Evolutionary conservation across 2,113 vertebrate genomes (phyloP), one percentile per base, ranked within the genome.

Genomic region (Microcebus jonahi): DNA sequence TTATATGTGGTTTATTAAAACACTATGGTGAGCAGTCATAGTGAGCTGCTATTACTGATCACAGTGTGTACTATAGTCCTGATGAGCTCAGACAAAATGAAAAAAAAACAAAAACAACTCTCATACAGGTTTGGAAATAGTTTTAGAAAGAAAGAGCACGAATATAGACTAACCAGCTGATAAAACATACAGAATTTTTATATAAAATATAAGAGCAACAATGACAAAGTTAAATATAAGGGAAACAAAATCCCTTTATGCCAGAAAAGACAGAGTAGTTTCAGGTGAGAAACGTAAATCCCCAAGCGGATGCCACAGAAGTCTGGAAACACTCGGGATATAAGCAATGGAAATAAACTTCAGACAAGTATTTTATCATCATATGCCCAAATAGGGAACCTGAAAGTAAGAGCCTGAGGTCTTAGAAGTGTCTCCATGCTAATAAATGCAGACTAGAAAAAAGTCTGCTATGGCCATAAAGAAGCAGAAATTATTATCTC

Each of bases 161-260:
- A 57, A 77, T 65, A 13, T 0, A 34, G 10, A 82, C n/a, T 67
- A 87, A 20, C 4, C 53, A 76, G 45, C 23, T 79, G 14, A 6
- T 84, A 68, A 15, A 91, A 29, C 12, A 34, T 20, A 53, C 10
- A 53, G 29, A 81, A 80, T 48, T 73, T 71, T 79, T 36, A 85
- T 75, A 55, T 77, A 68, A 87, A 87, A 65, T 73, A 73, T 7
- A 91, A 55, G 10, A 39, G 21, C 4, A 87, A 34, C 20, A 77
- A 67, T 86, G 27, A 48, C 87, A 86, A 68, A 53, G 3, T 55
- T 70, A 83, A 91, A 63, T 86, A 82, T 61, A 86, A 94, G 61
- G 50, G 25, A 76, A 95, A 85, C 8, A 79, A 90, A 81, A 93
- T 36, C 7, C 9, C 13, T 55, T 63, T 50, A 42, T 94, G 53